A percentile compares a stretch with the other conserved stretches of the same genome.
phyloP scores from a whole-genome alignment of 2,888 invertebrate genomes.

The Globia sparganii region DNA sequence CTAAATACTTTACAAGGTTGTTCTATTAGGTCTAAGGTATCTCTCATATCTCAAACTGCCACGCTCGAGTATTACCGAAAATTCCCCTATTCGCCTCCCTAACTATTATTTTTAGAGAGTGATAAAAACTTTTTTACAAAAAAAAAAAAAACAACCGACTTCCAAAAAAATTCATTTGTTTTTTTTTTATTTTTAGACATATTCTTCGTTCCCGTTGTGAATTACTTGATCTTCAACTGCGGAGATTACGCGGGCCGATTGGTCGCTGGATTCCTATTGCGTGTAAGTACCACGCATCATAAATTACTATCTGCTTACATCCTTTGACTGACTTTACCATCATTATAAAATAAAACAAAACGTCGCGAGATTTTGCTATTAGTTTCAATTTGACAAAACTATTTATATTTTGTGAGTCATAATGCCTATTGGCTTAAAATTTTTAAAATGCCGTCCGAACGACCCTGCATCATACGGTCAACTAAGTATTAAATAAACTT shows the following conservation, averaged over 20 bases:
- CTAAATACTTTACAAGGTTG: too few relatives aligned
- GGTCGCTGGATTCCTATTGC: conserved; percentile 93
- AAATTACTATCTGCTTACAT: background rate
- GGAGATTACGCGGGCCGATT: conserved; percentile 97
- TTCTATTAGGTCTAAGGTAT: too few relatives aligned
- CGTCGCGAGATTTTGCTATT: background rate
- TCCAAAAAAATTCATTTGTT: too few relatives aligned
- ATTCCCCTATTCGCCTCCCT: too few relatives aligned
- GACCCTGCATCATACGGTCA: background rate
- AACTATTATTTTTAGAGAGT: too few relatives aligned
- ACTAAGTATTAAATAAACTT: background rate
- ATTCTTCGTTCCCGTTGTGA: conserved; percentile 97
- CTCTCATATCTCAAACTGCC: too few relatives aligned
- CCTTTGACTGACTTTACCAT: background rate
- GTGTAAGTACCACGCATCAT: conserved; percentile 88
- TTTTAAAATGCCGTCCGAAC: background rate
- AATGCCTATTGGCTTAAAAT: background rate
- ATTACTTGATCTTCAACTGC: conserved; percentile 96
- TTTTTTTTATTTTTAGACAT: conserved; percentile 92
- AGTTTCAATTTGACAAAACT: background rate
- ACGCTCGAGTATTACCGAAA: too few relatives aligned
- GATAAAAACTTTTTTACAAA: too few relatives aligned
- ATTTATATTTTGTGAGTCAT: background rate
- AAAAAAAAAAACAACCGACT: too few relatives aligned
- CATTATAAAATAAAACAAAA: background rate